Percentiles rank a stretch among this genome's conserved stretches.
Conservation (phyloP, 2,113 vertebrate genomes). For the Hassar affinis region DNA sequence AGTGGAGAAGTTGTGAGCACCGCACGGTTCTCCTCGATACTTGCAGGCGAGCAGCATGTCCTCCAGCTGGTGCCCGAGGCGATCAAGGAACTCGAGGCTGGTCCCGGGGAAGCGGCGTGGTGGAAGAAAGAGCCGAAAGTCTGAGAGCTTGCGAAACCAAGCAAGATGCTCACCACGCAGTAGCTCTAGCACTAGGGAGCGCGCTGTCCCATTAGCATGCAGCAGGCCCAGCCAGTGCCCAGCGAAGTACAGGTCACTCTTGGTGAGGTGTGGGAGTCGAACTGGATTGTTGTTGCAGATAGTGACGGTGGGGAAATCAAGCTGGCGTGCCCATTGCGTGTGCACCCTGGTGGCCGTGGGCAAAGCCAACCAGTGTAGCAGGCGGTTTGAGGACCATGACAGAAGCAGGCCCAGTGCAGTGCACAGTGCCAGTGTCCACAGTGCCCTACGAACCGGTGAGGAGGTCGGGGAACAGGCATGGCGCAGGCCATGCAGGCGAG, state of each 20-base stretch:
- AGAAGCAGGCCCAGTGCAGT: conserved; percentile 87
- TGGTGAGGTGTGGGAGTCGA: conserved; percentile 92
- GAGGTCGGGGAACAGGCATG: conserved; percentile 79
- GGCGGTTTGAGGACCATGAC: conserved; percentile 92
- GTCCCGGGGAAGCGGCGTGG: conserved; percentile 94
- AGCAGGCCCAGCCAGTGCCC: conserved; percentile 94
- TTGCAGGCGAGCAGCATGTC: conserved; percentile 98
- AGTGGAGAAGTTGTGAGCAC: conserved; percentile 95
- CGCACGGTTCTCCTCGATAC: conserved; percentile 91
- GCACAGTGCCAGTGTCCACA: conserved; percentile 91
- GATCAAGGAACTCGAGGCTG: conserved; percentile 94
- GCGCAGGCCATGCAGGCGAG: conserved; percentile 86
- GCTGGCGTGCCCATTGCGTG: conserved; percentile 90
- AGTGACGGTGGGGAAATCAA: conserved; percentile 91
- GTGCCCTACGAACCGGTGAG: conserved; percentile 79
- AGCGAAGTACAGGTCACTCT: conserved; percentile 93
- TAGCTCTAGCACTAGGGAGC: conserved; percentile 87
- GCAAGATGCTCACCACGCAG: conserved; percentile 84
- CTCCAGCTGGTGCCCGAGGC: conserved; percentile 93
- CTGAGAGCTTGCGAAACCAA: conserved; percentile 94
- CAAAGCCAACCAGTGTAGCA: conserved; percentile 92
- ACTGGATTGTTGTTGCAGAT: conserved; percentile 98
- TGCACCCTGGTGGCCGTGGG: conserved; percentile 91
- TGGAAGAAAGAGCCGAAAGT: conserved; percentile 92
- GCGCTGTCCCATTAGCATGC: conserved; percentile 87